A percentile compares a stretch with the other conserved stretches of the same genome.
These are phyloP conservation scores for Pristionchus fissidentatus DNA, from an alignment of 2,888 invertebrate genomes.

Conservation along the genomic window DNA sequence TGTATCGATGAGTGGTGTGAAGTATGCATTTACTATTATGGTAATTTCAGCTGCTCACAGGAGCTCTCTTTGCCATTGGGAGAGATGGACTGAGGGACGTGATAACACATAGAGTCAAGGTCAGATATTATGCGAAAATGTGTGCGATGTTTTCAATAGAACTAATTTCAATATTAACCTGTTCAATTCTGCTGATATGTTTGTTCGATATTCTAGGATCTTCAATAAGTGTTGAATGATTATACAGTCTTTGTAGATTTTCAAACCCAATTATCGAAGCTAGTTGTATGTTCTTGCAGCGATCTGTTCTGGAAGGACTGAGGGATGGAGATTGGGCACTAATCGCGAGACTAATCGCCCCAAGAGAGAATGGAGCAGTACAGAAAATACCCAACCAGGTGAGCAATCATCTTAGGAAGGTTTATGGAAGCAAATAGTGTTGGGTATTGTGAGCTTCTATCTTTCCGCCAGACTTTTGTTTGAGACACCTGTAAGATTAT, in stretches of 20 bases:
- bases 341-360: constrained; percentile 29
- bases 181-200: too few species aligned
- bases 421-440: too few species aligned
- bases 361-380: constrained; percentile 12
- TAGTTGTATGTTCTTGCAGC: not conserved
- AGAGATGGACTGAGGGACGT: constrained; percentile 35
- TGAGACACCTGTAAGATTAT: too few species aligned
- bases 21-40: not conserved
- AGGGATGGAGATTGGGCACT: constrained; percentile 21
- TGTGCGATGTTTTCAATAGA: too few species aligned
- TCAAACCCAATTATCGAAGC: not conserved
- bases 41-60: constrained; percentile 29
- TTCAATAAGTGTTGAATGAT: too few species aligned
- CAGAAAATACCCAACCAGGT: constrained; percentile 8
- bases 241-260: too few species aligned
- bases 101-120: constrained; percentile 6
- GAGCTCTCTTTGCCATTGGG: constrained; percentile 19
- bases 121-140: too few species aligned
- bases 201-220: too few species aligned
- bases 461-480: too few species aligned
- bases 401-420: not conserved
- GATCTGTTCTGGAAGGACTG: not conserved
- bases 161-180: too few species aligned
- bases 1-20: not conserved
- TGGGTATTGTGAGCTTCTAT: too few species aligned